These are phyloP conservation scores for Rousettus leschenaultii DNA, from an alignment of 2,113 vertebrate genomes.

Conservation along the genomic window DNA sequence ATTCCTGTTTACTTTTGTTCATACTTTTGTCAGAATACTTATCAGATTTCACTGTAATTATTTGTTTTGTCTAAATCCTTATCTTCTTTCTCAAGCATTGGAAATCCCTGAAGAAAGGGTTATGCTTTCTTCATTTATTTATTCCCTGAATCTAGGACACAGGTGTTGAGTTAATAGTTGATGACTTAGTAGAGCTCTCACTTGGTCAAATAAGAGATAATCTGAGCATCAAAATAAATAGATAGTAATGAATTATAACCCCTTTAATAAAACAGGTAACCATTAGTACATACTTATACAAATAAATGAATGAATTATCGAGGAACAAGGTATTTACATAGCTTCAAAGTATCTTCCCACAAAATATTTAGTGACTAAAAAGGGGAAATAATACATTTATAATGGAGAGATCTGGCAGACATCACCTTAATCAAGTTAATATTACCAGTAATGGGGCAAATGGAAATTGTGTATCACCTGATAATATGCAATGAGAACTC, in stretches of 20 bases:
- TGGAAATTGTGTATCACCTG: background rate
- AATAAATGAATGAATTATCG: background rate
- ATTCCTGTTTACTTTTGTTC: background rate
- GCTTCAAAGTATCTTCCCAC: background rate
- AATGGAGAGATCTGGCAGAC: background rate
- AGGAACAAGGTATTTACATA: background rate
- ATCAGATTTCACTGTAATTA: background rate
- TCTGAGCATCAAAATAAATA: too few relatives aligned
- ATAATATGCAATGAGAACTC: background rate
- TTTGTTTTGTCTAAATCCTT: background rate
- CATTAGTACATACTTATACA: too few relatives aligned
- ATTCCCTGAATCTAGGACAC: background rate
- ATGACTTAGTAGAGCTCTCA: background rate
- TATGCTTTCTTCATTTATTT: background rate
- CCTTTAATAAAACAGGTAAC: too few relatives aligned
- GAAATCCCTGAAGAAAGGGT: background rate
- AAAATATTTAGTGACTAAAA: background rate
- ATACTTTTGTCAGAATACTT: background rate
- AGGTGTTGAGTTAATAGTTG: background rate
- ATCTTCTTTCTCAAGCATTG: background rate
- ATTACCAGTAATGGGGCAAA: background rate
- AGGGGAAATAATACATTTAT: background rate
- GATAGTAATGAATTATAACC: too few relatives aligned
- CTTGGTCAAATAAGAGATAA: too few relatives aligned
- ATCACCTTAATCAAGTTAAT: background rate